Percentiles rank a stretch among this genome's conserved stretches.
These are phyloP conservation scores for Miltochrista miniata DNA, from an alignment of 2,888 invertebrate species.

Conservation along the genomic window DNA sequence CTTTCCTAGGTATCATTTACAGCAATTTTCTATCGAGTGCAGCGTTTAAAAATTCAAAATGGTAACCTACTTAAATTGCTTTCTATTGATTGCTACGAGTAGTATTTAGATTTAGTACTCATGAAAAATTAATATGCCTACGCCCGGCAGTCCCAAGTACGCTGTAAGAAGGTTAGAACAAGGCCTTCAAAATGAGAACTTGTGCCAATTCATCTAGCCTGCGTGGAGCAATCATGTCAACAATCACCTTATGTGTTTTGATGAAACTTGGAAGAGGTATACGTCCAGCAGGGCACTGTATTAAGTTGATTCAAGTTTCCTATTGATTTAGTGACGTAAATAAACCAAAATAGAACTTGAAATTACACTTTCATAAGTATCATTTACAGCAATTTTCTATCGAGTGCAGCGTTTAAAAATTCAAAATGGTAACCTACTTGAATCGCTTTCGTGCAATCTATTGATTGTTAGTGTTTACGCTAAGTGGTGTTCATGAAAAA, in stretches of 20 bases:
- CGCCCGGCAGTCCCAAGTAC: too few relatives aligned
- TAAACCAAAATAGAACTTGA: too few relatives aligned
- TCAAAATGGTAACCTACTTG: not conserved
- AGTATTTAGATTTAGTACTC: not conserved
- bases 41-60: not conserved
- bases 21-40: not conserved
- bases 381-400: not conserved
- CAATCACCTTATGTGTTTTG: too few relatives aligned
- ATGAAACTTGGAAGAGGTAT: too few relatives aligned
- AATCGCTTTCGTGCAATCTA: not conserved
- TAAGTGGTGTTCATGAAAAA: not conserved
- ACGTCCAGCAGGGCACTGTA: too few relatives aligned
- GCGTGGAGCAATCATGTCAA: too few relatives aligned
- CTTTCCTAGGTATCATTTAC: not conserved
- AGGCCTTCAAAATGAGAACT: too few relatives aligned
- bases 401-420: not conserved
- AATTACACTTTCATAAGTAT: too few relatives aligned
- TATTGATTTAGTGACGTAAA: too few relatives aligned
- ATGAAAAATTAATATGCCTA: slow-evolving; percentile 11
- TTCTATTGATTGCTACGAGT: not conserved
- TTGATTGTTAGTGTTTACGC: not conserved
- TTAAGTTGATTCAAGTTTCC: too few relatives aligned
- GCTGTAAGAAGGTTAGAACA: too few relatives aligned
- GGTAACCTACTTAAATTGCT: not conserved
- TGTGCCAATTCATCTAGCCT: too few relatives aligned